phyloP scores from a whole-genome alignment of 1,140 invertebrate species.

The Hestina assimilis region DNA sequence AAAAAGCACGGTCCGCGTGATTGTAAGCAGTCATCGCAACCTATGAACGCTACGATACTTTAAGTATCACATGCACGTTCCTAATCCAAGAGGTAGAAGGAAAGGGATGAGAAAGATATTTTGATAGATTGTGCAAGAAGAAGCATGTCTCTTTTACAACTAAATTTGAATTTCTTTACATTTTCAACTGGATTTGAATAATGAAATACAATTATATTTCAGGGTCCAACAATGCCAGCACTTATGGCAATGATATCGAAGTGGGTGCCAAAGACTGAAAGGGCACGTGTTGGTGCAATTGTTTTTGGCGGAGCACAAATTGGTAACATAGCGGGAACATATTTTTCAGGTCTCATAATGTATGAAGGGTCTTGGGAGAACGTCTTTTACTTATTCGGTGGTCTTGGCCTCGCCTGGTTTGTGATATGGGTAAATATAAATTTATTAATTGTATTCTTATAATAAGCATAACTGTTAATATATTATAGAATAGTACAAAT shows the following conservation, averaged over 20 bases:
- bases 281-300: slow-evolving; percentile 85
- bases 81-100: neutral
- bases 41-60: no score
- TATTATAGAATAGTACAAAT: no score
- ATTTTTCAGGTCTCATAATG: slow-evolving; percentile 84
- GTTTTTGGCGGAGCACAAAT: slow-evolving; percentile 86
- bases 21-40: no score
- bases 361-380: slow-evolving; percentile 85
- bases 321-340: slow-evolving; percentile 86
- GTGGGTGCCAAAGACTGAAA: slow-evolving; percentile 86
- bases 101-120: neutral
- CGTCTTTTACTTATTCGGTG: slow-evolving; percentile 92
- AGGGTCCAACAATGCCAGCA: slow-evolving; percentile 89
- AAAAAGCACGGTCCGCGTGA: no score
- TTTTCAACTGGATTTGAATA: no score
- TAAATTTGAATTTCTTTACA: no score
- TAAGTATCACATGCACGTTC: no score
- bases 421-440: slow-evolving; percentile 80
- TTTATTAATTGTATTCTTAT: neutral
- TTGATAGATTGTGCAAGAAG: no score
- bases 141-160: no score
- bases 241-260: slow-evolving; percentile 85
- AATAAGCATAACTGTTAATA: neutral
- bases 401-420: slow-evolving; percentile 85
- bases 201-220: no score